Conservation (phyloP, 2,888 invertebrate genomes). For the Lampropteryx suffumata region DNA sequence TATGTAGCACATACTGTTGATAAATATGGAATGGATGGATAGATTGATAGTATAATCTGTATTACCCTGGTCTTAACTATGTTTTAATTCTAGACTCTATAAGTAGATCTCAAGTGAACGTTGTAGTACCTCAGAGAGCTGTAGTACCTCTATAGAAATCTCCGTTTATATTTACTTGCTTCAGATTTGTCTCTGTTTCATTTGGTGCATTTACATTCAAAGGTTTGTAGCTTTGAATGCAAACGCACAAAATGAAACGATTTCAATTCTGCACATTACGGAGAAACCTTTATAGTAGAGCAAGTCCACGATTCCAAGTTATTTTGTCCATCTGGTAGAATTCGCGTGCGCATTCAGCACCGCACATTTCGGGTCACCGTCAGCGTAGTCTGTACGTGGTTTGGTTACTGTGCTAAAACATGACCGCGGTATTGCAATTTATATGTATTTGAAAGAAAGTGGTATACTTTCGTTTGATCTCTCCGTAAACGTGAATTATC, state of each 20-base stretch:
- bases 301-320: conserved; percentile 51
- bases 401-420: conserved; percentile 51
- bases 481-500: conserved; percentile 33
- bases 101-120: conserved; percentile 3
- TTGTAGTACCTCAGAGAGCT: conserved; percentile 13
- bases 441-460: conserved; percentile 52
- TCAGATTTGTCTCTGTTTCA: too few species aligned
- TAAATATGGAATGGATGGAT: too few species aligned
- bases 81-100: too few species aligned
- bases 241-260: conserved; percentile 7
- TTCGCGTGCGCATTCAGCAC: conserved; percentile 42
- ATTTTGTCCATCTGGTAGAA: conserved; percentile 48
- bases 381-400: conserved; percentile 62
- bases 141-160: too few species aligned
- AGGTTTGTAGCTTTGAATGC: conserved; percentile 12
- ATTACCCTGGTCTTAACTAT: too few species aligned
- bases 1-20: too few species aligned
- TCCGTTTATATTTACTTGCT: conserved; percentile 3
- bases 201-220: too few species aligned
- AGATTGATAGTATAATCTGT: too few species aligned
- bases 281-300: conserved; percentile 59
- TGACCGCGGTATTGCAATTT: conserved; percentile 47
- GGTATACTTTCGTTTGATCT: conserved; percentile 51
- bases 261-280: conserved; percentile 40
- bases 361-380: conserved; percentile 52